A percentile compares a stretch with the other conserved stretches of the same genome.
These are phyloP conservation scores for Sceliomorpha sp. DNA, from an alignment of 2,888 invertebrate genomes.

Conservation along the genomic window DNA sequence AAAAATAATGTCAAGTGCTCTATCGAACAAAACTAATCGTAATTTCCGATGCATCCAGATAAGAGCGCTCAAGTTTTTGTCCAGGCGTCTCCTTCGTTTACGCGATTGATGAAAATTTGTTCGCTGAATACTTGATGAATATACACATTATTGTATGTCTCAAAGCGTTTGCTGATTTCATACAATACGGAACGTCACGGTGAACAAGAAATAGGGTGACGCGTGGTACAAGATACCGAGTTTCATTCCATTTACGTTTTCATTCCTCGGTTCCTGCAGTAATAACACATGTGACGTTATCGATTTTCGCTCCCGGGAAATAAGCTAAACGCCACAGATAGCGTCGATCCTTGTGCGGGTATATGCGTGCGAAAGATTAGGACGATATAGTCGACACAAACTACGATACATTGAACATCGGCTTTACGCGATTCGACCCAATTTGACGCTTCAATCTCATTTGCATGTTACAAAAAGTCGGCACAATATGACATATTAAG, in stretches of 20 bases:
- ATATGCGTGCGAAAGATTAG: slow-evolving; percentile 16
- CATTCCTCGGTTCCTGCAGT: slow-evolving; percentile 1
- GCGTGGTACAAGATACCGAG: slow-evolving; percentile 5
- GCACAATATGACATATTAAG: too few species aligned
- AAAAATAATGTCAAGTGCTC: too few species aligned
- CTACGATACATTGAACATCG: slow-evolving; percentile 1
- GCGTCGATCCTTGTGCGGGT: slow-evolving; percentile 4
- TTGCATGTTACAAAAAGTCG: neutral
- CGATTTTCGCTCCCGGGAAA: slow-evolving; percentile 15
- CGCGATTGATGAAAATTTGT: slow-evolving; percentile 7
- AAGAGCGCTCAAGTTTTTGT: too few species aligned
- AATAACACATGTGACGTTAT: slow-evolving; percentile 21
- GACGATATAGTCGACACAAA: neutral
- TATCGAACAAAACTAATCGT: too few species aligned
- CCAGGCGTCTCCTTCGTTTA: slow-evolving; percentile 2
- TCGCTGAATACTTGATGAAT: slow-evolving; percentile 11
- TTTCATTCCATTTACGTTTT: slow-evolving; percentile 18
- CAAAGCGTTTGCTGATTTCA: slow-evolving; percentile 7
- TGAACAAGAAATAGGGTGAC: slow-evolving; percentile 15
- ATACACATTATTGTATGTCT: slow-evolving; percentile 13
- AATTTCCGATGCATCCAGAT: too few species aligned
- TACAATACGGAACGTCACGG: slow-evolving; percentile 9
- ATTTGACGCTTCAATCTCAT: neutral
- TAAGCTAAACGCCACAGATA: slow-evolving; percentile 1
- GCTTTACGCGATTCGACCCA: slow-evolving; percentile 1